Evolutionary conservation across 2,797 vertebrate species (phyloP).

Genomic region (Danio choprae): DNA sequence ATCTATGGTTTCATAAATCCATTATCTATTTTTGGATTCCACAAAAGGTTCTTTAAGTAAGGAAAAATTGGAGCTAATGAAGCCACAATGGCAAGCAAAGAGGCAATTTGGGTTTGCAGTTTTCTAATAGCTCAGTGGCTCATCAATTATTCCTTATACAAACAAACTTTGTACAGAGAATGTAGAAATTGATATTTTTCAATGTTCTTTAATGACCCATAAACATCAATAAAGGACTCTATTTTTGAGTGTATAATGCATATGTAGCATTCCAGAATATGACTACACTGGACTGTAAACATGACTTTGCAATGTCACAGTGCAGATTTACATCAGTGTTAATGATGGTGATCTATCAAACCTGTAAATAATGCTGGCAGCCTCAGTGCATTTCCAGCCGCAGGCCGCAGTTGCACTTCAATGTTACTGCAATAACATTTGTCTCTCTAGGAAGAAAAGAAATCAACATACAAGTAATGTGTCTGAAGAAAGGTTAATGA

Average conservation of each 20-base stretch:
- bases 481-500: slow-evolving; percentile 24
- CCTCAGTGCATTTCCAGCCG: neutral
- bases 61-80: too few relatives aligned
- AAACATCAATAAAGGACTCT: too few relatives aligned
- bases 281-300: slow-evolving; percentile 29
- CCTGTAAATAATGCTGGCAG: slow-evolving; percentile 23
- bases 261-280: neutral
- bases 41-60: too few relatives aligned
- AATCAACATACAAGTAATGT: neutral
- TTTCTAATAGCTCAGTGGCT: too few relatives aligned
- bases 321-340: slow-evolving; percentile 18
- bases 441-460: slow-evolving; percentile 5
- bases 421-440: slow-evolving; percentile 29
- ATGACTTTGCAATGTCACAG: slow-evolving; percentile 26
- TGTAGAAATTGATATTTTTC: too few relatives aligned
- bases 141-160: too few relatives aligned
- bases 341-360: slow-evolving; percentile 40
- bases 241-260: neutral
- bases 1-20: too few relatives aligned
- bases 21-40: too few relatives aligned
- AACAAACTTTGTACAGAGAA: too few relatives aligned
- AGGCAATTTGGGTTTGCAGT: too few relatives aligned
- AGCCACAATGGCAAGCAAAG: too few relatives aligned
- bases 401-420: slow-evolving; percentile 24
- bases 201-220: too few relatives aligned